phyloP scores from a whole-genome alignment of 1,140 invertebrate species.

The Papilio machaon region DNA sequence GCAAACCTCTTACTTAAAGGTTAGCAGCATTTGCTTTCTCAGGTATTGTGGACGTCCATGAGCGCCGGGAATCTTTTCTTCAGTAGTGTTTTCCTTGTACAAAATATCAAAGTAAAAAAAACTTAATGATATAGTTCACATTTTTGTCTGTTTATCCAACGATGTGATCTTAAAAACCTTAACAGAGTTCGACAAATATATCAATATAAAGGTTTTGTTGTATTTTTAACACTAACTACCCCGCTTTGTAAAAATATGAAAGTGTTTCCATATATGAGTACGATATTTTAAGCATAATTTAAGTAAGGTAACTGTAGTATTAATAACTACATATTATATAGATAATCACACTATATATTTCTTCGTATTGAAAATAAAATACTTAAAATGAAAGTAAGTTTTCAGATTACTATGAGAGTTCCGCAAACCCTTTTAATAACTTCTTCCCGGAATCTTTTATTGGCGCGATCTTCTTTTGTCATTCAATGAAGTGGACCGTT shows the following conservation, averaged over 20 bases:
- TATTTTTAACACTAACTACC: no score
- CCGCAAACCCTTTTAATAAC: constrained; percentile 34
- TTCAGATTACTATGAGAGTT: neutral
- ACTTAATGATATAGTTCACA: neutral
- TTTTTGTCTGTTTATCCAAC: no score
- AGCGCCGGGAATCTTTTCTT: no score
- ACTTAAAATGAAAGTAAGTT: constrained; percentile 18
- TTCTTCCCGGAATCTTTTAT: constrained; percentile 45
- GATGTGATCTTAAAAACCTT: no score
- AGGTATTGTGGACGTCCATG: no score
- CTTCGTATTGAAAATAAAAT: neutral
- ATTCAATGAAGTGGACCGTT: constrained; percentile 41
- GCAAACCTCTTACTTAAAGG: no score
- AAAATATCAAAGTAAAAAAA: neutral
- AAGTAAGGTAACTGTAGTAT: neutral
- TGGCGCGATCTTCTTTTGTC: constrained; percentile 31
- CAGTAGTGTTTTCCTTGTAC: neutral
- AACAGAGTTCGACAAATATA: no score
- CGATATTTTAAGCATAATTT: neutral
- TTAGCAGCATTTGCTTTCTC: no score
- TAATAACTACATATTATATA: neutral
- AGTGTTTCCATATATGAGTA: neutral
- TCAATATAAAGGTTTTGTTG: no score
- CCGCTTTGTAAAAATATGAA: no score
- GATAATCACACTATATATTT: neutral